Evolutionary conservation across 2,113 vertebrate genomes (phyloP).

Genomic region (Charadrius vociferus): DNA sequence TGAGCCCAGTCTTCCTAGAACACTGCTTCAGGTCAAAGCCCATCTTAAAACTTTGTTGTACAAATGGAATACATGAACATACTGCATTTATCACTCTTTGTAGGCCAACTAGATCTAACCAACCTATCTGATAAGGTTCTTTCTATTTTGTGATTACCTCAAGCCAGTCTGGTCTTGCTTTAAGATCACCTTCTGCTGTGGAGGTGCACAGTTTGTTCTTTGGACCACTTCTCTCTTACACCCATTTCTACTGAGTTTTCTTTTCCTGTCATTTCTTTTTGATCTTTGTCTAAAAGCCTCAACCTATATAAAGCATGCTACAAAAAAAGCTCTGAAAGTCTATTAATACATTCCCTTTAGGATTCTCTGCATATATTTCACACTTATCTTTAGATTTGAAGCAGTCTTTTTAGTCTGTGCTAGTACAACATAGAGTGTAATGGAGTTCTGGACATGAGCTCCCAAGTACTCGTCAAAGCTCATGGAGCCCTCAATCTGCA

Average conservation of each 20-base stretch:
- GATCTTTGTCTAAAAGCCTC: not conserved
- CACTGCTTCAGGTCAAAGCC: not conserved
- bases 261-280: not conserved
- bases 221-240: not conserved
- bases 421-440: not conserved
- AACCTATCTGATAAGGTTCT: fast-evolving
- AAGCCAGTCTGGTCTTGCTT: not conserved
- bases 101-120: not conserved
- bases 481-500: not conserved
- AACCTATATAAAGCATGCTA: not conserved
- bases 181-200: not conserved
- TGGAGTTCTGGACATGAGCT: not conserved
- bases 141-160: not conserved
- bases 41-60: not conserved
- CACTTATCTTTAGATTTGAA: not conserved
- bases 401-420: not conserved
- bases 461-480: not conserved
- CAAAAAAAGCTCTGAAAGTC: not conserved
- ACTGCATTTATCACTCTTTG: not conserved
- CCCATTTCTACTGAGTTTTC: not conserved
- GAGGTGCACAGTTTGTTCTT: not conserved
- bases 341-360: not conserved
- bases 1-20: not conserved
- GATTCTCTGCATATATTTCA: not conserved
- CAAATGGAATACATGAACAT: not conserved